Evolutionary conservation across 2,113 vertebrate genomes (phyloP).

Genomic region (Albula goreensis): DNA sequence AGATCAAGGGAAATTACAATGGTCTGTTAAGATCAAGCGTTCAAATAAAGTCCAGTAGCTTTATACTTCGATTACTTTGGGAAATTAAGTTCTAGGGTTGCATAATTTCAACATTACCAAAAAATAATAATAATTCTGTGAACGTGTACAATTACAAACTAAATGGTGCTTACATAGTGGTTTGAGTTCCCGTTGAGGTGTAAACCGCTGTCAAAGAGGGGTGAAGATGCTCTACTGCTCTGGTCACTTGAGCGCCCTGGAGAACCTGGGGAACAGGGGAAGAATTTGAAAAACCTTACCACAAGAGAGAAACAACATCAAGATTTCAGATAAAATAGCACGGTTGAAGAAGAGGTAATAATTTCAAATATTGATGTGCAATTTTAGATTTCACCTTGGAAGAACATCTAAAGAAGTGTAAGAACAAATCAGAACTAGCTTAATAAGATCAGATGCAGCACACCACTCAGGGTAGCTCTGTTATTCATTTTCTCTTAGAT

Average conservation of each 20-base stretch:
- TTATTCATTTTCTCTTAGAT: background rate
- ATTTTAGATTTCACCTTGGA: background rate
- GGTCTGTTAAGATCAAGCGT: too few relatives aligned
- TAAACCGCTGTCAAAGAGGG: constrained; percentile 89
- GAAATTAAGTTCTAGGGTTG: background rate
- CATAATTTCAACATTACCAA: background rate
- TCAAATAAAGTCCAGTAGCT: too few relatives aligned
- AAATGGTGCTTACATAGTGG: constrained; percentile 76
- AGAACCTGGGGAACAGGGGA: constrained; percentile 72
- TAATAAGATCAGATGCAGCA: too few relatives aligned
- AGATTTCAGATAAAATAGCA: background rate
- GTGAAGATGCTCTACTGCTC: constrained; percentile 82
- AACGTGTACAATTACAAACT: background rate
- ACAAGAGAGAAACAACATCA: background rate
- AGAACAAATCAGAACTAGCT: too few relatives aligned
- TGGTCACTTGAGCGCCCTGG: constrained; percentile 81
- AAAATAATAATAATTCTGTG: background rate
- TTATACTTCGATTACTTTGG: too few relatives aligned
- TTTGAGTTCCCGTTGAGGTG: constrained; percentile 84
- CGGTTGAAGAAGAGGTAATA: background rate
- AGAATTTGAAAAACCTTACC: background rate
- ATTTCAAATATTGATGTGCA: background rate
- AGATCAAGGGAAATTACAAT: too few relatives aligned
- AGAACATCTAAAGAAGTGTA: background rate
- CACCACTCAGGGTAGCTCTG: background rate